Conservation (phyloP, 2,113 vertebrate genomes). For the Tauraco erythrolophus region DNA sequence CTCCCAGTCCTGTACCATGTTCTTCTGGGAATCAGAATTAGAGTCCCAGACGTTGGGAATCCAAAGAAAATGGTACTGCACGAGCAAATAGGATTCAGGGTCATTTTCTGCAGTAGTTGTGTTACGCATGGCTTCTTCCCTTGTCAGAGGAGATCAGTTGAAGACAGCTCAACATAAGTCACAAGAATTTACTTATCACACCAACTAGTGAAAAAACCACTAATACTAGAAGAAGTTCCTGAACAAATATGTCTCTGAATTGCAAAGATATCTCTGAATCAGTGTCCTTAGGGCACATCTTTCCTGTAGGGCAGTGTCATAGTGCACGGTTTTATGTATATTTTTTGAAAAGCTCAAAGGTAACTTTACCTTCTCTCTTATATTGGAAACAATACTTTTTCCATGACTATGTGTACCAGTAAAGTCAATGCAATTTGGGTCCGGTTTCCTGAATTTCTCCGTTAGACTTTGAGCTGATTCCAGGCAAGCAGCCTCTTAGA, state of each 20-base stretch:
- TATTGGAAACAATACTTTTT: background rate
- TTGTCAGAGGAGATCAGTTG: background rate
- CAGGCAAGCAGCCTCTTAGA: background rate
- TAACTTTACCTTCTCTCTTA: background rate
- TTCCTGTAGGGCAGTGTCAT: background rate
- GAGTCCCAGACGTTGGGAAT: background rate
- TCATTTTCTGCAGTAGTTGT: background rate
- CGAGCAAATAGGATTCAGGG: background rate
- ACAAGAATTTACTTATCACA: background rate
- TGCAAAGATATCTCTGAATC: background rate
- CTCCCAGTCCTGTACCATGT: background rate
- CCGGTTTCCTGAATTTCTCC: background rate
- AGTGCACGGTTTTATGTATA: background rate
- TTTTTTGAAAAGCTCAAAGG: background rate
- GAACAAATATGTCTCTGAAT: background rate
- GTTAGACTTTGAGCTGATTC: background rate
- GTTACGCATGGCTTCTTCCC: background rate
- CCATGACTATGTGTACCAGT: accelerated
- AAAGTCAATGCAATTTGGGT: background rate
- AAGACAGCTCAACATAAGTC: background rate
- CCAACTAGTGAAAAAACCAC: background rate
- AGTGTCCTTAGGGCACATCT: background rate
- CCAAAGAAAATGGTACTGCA: accelerated
- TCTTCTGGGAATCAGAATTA: background rate
- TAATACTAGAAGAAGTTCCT: background rate